Evolutionary conservation across 2,888 invertebrate genomes (phyloP).

Genomic region (Schrankia costaestrigalis): DNA sequence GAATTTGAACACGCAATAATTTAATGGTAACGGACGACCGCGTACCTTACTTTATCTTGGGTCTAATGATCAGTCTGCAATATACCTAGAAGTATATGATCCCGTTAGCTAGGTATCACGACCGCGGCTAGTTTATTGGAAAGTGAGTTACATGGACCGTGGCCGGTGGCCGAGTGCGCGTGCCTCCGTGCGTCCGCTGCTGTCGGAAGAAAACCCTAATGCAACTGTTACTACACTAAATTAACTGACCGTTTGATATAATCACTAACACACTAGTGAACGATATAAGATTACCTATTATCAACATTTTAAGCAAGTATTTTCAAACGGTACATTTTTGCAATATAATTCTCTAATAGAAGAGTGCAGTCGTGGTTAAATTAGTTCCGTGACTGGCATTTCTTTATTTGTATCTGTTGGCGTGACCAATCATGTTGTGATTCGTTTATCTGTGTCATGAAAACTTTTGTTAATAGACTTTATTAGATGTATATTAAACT

Average conservation of each 20-base stretch:
- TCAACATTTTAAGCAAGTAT: too few species aligned
- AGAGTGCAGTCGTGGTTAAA: conserved; percentile 13
- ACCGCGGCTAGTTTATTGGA: conserved; percentile 72
- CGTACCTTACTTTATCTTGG: conserved; percentile 34
- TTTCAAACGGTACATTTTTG: too few species aligned
- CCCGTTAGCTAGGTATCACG: conserved; percentile 75
- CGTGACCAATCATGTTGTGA: conserved; percentile 16
- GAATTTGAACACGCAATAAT: conserved; percentile 17
- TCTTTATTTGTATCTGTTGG: conserved; percentile 37
- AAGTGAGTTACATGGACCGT: conserved; percentile 68
- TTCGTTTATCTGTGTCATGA: conserved; percentile 12
- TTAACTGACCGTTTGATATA: conserved; percentile 8
- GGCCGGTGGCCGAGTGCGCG: conserved; percentile 49
- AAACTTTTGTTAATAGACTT: too few species aligned
- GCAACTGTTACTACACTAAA: conserved; percentile 32
- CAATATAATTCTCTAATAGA: conserved; percentile 4
- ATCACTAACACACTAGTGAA: conserved; percentile 6
- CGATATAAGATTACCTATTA: conserved; percentile 4
- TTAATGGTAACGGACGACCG: conserved; percentile 28
- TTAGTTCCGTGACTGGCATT: conserved; percentile 36
- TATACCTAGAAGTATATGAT: conserved; percentile 59
- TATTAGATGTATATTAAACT: too few species aligned
- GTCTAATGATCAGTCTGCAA: conserved; percentile 54
- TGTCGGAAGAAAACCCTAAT: conserved; percentile 52
- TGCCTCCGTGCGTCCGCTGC: conserved; percentile 30